phyloP scores from a whole-genome alignment of 2,797 vertebrate genomes.

The Tragopan temminckii region DNA sequence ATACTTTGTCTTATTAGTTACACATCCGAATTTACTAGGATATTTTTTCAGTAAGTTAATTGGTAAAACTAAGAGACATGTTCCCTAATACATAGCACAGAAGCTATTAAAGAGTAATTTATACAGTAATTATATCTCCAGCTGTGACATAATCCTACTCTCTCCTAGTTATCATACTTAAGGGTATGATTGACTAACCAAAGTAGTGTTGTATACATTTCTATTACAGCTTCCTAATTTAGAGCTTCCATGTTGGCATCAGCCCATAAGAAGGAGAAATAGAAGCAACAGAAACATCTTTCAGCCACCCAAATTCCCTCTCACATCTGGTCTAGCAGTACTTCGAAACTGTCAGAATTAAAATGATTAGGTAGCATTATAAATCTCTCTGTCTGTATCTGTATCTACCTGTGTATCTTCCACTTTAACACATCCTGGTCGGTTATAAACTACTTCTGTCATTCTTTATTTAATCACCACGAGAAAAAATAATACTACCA shows the following conservation, averaged over 20 bases:
- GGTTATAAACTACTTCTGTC: background rate
- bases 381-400: background rate
- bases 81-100: constrained; percentile 31
- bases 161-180: constrained; percentile 20
- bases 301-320: background rate
- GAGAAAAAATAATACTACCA: constrained; percentile 14
- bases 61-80: constrained; percentile 38
- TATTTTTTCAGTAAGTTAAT: constrained; percentile 43
- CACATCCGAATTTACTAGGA: constrained; percentile 11
- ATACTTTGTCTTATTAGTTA: constrained; percentile 4
- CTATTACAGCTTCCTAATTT: constrained; percentile 14
- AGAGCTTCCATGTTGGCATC: background rate
- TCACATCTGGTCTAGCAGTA: background rate
- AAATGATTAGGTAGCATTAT: background rate
- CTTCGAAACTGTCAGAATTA: background rate
- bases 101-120: constrained; percentile 62
- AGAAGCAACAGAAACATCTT: background rate
- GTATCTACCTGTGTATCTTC: background rate
- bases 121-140: constrained; percentile 61
- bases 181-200: background rate
- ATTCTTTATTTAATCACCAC: constrained; percentile 11
- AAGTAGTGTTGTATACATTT: constrained; percentile 6
- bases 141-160: constrained; percentile 51
- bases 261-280: background rate
- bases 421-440: background rate